phyloP scores from a whole-genome alignment of 2,113 vertebrate species.

The Mesocricetus auratus region DNA sequence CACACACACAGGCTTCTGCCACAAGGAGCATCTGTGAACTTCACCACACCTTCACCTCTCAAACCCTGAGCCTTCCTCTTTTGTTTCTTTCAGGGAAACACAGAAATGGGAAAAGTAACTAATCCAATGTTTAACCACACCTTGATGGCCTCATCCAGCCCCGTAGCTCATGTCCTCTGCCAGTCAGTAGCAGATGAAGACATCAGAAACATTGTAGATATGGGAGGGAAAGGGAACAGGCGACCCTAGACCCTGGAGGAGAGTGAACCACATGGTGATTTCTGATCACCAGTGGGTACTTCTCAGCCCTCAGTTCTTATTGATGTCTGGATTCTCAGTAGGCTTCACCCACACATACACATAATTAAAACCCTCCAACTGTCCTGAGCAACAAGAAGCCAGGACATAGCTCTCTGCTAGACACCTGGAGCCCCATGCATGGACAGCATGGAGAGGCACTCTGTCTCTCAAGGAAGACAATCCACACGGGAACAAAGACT shows the following conservation, averaged over 20 bases:
- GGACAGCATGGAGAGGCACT: rapidly evolving
- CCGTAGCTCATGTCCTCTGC: background rate
- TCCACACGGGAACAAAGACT: background rate
- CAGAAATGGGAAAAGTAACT: background rate
- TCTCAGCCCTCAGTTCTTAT: background rate
- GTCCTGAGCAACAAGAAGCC: background rate
- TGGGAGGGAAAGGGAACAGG: background rate
- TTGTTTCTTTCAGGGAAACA: background rate
- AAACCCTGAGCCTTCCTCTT: background rate
- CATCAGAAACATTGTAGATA: rapidly evolving
- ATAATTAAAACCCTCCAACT: background rate
- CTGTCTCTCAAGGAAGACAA: background rate
- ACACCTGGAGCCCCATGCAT: rapidly evolving
- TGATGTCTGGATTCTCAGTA: background rate
- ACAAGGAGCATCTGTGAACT: background rate
- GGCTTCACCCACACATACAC: background rate
- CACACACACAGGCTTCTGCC: background rate
- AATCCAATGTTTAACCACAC: background rate
- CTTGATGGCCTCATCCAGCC: background rate
- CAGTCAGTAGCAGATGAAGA: background rate
- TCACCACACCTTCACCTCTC: background rate
- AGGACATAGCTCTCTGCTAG: background rate
- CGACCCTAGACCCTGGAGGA: background rate
- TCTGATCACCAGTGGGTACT: background rate
- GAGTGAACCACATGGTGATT: background rate